Evolutionary conservation across 2,888 invertebrate genomes (phyloP), one percentile per base, ranked within the genome.

Genomic region (Orchestes rusci): DNA sequence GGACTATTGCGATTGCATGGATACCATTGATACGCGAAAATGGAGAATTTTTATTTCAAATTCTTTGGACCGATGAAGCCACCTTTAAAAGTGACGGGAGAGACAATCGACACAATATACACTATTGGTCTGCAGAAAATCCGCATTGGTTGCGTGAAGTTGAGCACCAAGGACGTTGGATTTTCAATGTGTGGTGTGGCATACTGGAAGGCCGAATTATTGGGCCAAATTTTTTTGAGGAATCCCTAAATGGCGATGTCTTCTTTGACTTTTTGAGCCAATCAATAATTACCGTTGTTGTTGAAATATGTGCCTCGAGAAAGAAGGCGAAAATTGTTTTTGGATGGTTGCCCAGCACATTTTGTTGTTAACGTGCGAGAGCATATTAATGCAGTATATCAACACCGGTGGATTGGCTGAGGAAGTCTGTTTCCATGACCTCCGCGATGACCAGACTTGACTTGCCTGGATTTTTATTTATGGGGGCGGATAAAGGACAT

Each of bases 11-110:
- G 3, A 10, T 28, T 43, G 29, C 36, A 15, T 37, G 12, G 36
- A 37, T n/a, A 15, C 13, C 15, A 43, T n/a, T 43, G 43, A 29
- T 43, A 13, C 7, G 16, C n/a, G 31, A 43, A 29, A 23, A 37
- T 4, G 8, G 29, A 15, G 12, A 37, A 31, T n/a, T 38, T 30
- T 29, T 34, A 8, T 40, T 16, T 5, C 59, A 34, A 20, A 45
- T 45, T 29, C 8, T 59, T 15, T 59, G 56, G 33, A 55, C 55
- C 35, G 57, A 60, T 37, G 57, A 62, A 39, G 52, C 55, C 10
- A 54, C 50, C 3, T 62, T 59, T 42, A 44, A 53, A 2, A 55
- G 53, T 37, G 43, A 48, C 18, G 58, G 57, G n/a, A 39, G 52
- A 35, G 39, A 56, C 3, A 58, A 61, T 48, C 20, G 51, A 15